A percentile compares a stretch with the other conserved stretches of the same genome.
Evolutionary conservation across 92 coral and sea anemone species (phyloP).

Genomic region (Metridium senile): DNA sequence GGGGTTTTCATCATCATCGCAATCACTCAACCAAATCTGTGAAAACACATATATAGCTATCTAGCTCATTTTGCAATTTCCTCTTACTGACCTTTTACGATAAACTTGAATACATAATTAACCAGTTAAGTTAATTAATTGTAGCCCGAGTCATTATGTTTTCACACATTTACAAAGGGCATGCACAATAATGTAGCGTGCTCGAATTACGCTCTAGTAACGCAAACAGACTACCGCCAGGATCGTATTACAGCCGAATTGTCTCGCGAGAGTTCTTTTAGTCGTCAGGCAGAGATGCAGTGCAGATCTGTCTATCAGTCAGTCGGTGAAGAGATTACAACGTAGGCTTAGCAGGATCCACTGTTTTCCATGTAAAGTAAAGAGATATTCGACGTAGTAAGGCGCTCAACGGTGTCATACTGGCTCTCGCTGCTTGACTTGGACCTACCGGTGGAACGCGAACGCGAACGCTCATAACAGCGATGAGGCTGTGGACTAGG

Average conservation of each 20-base stretch:
- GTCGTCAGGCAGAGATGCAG: not conserved
- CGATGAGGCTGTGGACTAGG: constrained; percentile 53
- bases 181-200: not conserved
- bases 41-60: not conserved
- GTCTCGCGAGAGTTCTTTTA: not conserved
- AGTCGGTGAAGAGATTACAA: constrained; percentile 7
- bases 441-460: constrained; percentile 3
- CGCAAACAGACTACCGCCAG: constrained; percentile 19
- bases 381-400: not conserved
- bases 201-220: constrained; percentile 28
- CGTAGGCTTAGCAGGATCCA: not conserved
- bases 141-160: not conserved
- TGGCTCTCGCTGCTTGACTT: constrained; percentile 45
- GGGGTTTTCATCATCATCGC: not conserved
- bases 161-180: constrained; percentile 1
- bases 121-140: constrained; percentile 1
- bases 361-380: not conserved
- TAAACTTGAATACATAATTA: constrained; percentile 7
- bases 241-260: not conserved
- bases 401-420: not conserved
- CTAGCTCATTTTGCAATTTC: not conserved
- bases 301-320: not conserved
- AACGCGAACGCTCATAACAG: not conserved
- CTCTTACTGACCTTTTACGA: not conserved
- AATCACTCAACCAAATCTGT: not conserved